A percentile compares a stretch with the other conserved stretches of the same genome.
These are phyloP conservation scores for Trissolcus japonicus DNA, from an alignment of 2,888 invertebrate species.

Conservation along the genomic window DNA sequence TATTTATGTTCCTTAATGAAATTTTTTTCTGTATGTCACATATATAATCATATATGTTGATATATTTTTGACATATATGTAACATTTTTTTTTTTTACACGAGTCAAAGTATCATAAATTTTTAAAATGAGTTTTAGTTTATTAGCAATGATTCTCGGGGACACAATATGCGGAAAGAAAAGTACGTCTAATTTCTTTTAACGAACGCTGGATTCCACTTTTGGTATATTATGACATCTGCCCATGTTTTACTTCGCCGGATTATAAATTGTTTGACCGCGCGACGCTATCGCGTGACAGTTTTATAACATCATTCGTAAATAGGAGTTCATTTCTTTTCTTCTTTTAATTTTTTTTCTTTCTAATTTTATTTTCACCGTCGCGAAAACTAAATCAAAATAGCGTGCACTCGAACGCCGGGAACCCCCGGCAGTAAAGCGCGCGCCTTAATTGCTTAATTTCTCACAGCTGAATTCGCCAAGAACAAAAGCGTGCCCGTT, in stretches of 20 bases:
- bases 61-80: not conserved
- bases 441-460: constrained; percentile 73
- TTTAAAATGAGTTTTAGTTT: constrained; percentile 20
- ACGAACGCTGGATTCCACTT: constrained; percentile 32
- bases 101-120: constrained; percentile 2
- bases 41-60: no score
- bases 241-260: constrained; percentile 27
- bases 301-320: constrained; percentile 57
- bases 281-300: constrained; percentile 53
- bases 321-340: constrained; percentile 44
- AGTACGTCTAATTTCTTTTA: constrained; percentile 38
- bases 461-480: constrained; percentile 68
- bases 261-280: constrained; percentile 52
- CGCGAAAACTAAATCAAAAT: constrained; percentile 58
- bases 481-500: constrained; percentile 70
- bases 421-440: constrained; percentile 66
- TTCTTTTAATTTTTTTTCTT: no score
- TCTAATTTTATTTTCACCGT: constrained; percentile 42
- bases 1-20: no score
- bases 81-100: not conserved
- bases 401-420: constrained; percentile 62
- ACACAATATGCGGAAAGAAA: constrained; percentile 23
- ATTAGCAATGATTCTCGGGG: constrained; percentile 32
- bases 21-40: no score
- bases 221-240: constrained; percentile 21